Evolutionary conservation across 2,797 vertebrate species (phyloP).

Genomic region (Anguilla megastoma): DNA sequence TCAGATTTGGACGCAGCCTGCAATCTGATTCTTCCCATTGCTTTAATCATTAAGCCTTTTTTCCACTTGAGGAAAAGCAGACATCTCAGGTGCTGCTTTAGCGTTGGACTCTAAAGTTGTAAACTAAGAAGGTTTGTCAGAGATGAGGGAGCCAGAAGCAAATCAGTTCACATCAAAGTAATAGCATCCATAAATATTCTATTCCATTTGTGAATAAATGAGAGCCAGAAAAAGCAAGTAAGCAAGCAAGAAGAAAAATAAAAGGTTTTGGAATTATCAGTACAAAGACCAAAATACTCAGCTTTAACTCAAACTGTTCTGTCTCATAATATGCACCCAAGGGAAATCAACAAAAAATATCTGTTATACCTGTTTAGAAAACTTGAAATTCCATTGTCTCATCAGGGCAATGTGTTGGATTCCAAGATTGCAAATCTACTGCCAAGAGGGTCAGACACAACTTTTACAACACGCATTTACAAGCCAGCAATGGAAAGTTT

Average conservation of each 20-base stretch:
- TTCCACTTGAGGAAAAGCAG: constrained; percentile 27
- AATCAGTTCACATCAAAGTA: constrained; percentile 47
- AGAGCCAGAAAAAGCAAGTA: constrained; percentile 23
- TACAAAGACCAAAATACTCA: constrained; percentile 35
- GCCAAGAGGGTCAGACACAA: constrained; percentile 31
- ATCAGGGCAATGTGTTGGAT: no score
- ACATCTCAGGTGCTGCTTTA: constrained; percentile 30
- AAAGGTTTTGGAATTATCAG: constrained; percentile 34
- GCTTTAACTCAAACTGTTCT: constrained; percentile 22
- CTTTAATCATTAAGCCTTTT: not conserved
- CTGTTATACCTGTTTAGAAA: not conserved
- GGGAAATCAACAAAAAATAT: constrained; percentile 33
- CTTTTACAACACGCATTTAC: constrained; percentile 35
- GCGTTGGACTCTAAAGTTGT: constrained; percentile 20
- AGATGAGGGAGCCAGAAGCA: constrained; percentile 34
- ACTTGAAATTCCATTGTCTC: constrained; percentile 12
- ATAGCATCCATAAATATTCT: constrained; percentile 46
- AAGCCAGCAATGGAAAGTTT: not conserved
- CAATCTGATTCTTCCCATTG: constrained; percentile 24
- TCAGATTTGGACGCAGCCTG: not conserved
- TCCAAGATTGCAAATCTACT: constrained; percentile 30
- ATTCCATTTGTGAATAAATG: constrained; percentile 37
- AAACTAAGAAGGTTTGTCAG: constrained; percentile 23
- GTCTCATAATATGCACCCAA: constrained; percentile 8
- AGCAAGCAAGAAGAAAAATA: constrained; percentile 3